Base-by-base conservation (phyloP, 2,888 invertebrate species). In the Drosophila trichaetosa region DNA sequence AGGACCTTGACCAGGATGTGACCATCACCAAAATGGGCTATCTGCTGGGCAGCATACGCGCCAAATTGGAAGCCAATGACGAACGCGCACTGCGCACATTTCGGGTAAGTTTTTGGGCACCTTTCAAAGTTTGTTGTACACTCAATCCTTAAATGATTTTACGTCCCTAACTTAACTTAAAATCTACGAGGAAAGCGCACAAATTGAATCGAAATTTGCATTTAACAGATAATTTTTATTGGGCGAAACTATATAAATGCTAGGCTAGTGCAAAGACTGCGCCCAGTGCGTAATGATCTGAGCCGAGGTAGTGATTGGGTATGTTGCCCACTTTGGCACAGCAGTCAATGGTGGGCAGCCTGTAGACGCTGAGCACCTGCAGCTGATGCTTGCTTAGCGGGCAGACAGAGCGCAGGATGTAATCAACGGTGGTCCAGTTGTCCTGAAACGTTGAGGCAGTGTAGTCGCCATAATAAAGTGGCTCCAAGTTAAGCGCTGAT, bases 241-340 rank as follows among this genome's bases (percentile, higher is more conserved):
- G 10, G 18, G 6, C 27, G 13, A 36, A 34, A 11, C 34, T 4
- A 36, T 18, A 48, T 60, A 56, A 54, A 24, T 34, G 46, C 56
- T 81, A 88, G 10, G 71, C 61, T 46, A 91, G 62, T 8, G 80
- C 79, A 63, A 98, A 97, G 69, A 94, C 94, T 0, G 96, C 96
- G 2, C 96, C 95, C n/a, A 98, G 93, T 24, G 96, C 95, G n/a
- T 97, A 94, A 92, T 98, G 98, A 93, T 98, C 98, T 0, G 98
- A 98, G 0, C 96, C 97, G 61, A 95, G 94, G 2, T 93, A 93
- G 51, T 94, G 93, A 92, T 98, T 98, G 27, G 99, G 99, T 83
- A 99, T 95, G 11, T 91, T 91, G 2, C 94, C 95, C 34, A 95
- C 91, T 64, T 77, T 81, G 77, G 82, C 89, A 71, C 97, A 95